phyloP scores from a whole-genome alignment of 2,113 vertebrate genomes.

The Boulengeromyrus knoepffleri region DNA sequence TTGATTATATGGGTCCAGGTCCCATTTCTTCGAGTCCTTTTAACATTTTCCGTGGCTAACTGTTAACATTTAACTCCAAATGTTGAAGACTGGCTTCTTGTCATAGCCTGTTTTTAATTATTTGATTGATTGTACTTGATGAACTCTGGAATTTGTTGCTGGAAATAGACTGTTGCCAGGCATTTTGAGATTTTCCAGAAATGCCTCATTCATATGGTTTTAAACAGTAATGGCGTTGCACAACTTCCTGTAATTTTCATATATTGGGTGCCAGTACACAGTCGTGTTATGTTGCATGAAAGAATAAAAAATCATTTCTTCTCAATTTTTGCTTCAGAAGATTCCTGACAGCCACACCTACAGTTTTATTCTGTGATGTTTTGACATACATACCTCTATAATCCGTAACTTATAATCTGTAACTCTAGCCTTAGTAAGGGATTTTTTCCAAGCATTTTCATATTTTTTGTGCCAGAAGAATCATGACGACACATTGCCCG shows the following conservation, averaged over 20 bases:
- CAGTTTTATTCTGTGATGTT: not conserved
- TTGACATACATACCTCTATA: not conserved
- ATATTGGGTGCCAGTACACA: not conserved
- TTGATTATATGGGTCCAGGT: not conserved
- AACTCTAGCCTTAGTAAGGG: not conserved
- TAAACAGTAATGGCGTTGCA: not conserved
- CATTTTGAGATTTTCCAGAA: not conserved
- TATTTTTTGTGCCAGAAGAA: not conserved
- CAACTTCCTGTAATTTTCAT: not conserved
- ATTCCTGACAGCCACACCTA: not conserved
- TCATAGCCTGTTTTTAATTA: not conserved
- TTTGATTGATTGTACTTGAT: not conserved
- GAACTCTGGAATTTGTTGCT: not conserved
- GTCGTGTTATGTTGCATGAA: not conserved
- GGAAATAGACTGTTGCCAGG: not conserved
- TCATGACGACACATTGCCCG: not conserved
- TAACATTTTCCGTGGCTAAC: not conserved
- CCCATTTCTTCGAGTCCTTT: not conserved
- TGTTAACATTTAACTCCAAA: not conserved
- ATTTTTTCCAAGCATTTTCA: not conserved
- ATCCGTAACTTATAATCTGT: not conserved
- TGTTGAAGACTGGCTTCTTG: not conserved
- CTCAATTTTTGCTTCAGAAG: not conserved
- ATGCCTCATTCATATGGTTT: not conserved
- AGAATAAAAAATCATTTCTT: not conserved